phyloP scores from a whole-genome alignment of 2,113 vertebrate genomes.

The Antechinus flavipes region DNA sequence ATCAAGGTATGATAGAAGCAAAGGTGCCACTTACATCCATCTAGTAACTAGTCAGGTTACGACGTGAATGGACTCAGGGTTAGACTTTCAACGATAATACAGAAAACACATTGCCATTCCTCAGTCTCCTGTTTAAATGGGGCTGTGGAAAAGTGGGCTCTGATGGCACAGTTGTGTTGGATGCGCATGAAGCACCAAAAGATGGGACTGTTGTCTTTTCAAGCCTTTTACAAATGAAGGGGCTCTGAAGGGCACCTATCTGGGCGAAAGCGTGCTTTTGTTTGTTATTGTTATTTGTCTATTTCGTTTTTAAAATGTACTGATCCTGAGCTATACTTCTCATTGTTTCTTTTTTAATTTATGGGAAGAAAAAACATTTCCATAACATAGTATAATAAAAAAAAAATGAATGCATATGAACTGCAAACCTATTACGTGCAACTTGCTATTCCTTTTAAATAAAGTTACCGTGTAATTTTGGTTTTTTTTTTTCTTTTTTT shows the following conservation, averaged over 20 bases:
- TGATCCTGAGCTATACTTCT: no score
- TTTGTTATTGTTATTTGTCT: no score
- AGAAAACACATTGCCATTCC: conserved; percentile 73
- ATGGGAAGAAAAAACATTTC: no score
- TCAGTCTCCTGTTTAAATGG: conserved; percentile 30
- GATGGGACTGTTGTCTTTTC: conserved; percentile 31
- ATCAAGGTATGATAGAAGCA: conserved; percentile 46
- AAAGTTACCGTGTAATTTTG: no score
- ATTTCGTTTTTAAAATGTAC: no score
- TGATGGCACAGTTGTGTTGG: neutral
- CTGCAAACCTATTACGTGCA: no score
- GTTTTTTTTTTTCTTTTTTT: no score
- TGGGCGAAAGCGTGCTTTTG: neutral
- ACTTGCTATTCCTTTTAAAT: no score
- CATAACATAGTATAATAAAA: no score
- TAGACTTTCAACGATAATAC: conserved; percentile 64
- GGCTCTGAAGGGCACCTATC: neutral
- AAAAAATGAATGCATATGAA: no score
- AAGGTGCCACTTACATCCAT: conserved; percentile 25
- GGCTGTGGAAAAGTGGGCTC: neutral
- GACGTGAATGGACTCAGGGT: conserved; percentile 51
- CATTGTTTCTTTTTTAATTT: no score
- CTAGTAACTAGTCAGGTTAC: conserved; percentile 50
- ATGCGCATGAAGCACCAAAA: conserved; percentile 48
- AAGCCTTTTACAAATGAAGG: conserved; percentile 51